A percentile compares a stretch with the other conserved stretches of the same genome.
These are phyloP conservation scores for Zele albiditarsus DNA, from an alignment of 2,888 invertebrate species.

Conservation along the genomic window DNA sequence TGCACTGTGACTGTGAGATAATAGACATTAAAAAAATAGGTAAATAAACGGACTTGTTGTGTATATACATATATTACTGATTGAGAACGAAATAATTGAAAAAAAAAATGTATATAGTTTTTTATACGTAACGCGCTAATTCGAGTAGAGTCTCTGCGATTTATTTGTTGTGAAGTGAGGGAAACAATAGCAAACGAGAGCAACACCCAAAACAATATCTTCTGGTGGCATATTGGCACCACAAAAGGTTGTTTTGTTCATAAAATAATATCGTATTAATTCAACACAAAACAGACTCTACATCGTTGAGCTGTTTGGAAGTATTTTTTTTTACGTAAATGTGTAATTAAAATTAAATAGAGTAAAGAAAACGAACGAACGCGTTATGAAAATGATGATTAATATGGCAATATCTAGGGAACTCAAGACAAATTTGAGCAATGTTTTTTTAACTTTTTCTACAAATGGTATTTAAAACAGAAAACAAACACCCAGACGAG, in stretches of 20 bases:
- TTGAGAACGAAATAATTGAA: slow-evolving; percentile 49
- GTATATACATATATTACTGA: slow-evolving; percentile 36
- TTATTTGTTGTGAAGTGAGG: slow-evolving; percentile 8
- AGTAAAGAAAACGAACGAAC: slow-evolving; percentile 23
- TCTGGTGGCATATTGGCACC: slow-evolving; percentile 18
- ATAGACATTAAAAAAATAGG: slow-evolving; percentile 22
- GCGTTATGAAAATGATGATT: slow-evolving; percentile 33
- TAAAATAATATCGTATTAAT: slow-evolving; percentile 40
- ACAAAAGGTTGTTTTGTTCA: slow-evolving; percentile 27
- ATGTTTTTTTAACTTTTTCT: slow-evolving; percentile 54
- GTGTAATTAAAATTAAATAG: slow-evolving; percentile 42
- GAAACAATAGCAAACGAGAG: slow-evolving; percentile 29
- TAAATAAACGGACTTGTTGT: slow-evolving; percentile 36
- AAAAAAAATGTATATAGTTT: slow-evolving; percentile 61
- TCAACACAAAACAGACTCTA: slow-evolving; percentile 28
- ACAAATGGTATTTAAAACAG: slow-evolving; percentile 28
- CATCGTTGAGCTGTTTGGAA: slow-evolving; percentile 52
- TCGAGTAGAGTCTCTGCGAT: slow-evolving; percentile 30
- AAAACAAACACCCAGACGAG: slow-evolving; percentile 35
- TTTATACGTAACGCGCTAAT: slow-evolving; percentile 61
- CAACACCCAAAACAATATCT: slow-evolving; percentile 27
- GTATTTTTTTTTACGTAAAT: slow-evolving; percentile 54
- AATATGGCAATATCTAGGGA: slow-evolving; percentile 52
- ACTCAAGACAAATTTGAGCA: slow-evolving; percentile 46
- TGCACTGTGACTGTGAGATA: slow-evolving; percentile 28